Conservation (phyloP, 1,140 invertebrate genomes). For the Palaemon carinicauda region DNA sequence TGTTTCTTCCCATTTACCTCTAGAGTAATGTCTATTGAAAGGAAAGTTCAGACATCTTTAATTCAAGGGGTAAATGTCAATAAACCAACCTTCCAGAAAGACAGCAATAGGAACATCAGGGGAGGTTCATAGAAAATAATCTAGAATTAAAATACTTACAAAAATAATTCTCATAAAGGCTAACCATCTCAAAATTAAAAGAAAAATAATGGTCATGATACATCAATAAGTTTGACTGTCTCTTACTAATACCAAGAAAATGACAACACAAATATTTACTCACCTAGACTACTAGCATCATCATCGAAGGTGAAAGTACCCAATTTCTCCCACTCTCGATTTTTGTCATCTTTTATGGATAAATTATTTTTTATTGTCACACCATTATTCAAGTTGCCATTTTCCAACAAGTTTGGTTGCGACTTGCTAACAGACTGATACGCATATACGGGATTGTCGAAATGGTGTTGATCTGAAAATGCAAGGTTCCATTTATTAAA, state of each 20-base stretch:
- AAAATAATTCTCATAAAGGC: neutral
- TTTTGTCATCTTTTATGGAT: constrained; percentile 58
- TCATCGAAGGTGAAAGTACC: constrained; percentile 60
- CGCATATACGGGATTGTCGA: constrained; percentile 91
- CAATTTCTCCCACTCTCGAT: constrained; percentile 58
- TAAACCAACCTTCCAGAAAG: too few relatives aligned
- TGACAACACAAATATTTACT: too few relatives aligned
- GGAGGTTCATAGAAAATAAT: too few relatives aligned
- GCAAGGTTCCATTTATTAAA: constrained; percentile 14
- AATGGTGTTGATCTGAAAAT: constrained; percentile 81
- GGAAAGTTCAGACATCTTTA: too few relatives aligned
- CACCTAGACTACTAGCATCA: constrained; percentile 57
- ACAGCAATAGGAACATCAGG: too few relatives aligned
- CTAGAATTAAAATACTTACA: neutral
- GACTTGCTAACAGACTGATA: constrained; percentile 59
- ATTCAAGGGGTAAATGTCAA: too few relatives aligned
- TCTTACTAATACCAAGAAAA: neutral
- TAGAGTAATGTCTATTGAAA: too few relatives aligned
- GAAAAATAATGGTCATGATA: neutral
- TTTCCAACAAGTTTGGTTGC: constrained; percentile 50
- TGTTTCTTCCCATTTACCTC: too few relatives aligned
- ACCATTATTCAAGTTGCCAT: constrained; percentile 53
- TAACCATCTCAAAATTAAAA: neutral
- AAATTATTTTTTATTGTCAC: constrained; percentile 59
- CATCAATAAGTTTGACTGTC: too few relatives aligned